These are phyloP conservation scores for Drosophila merina DNA, from an alignment of 2,888 invertebrate genomes.

Conservation along the genomic window DNA sequence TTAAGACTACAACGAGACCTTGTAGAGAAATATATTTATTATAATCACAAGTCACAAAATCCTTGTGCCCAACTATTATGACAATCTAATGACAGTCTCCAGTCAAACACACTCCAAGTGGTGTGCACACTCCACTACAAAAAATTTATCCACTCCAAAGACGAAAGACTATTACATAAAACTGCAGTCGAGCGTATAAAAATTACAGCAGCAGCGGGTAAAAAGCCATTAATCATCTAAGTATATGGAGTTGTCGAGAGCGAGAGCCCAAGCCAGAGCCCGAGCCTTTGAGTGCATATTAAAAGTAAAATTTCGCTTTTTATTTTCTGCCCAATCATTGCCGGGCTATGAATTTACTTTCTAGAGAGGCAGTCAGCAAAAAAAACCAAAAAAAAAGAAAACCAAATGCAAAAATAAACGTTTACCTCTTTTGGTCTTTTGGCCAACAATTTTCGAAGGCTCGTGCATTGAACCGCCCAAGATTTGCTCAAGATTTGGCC, in stretches of 20 bases:
- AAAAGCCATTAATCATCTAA: conserved; percentile 52
- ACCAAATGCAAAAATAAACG: not conserved
- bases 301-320: conserved; percentile 31
- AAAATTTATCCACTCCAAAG: conserved; percentile 3
- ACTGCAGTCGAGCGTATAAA: conserved; percentile 25
- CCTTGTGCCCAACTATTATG: conserved; percentile 15
- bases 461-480: conserved; percentile 66
- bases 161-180: conserved; percentile 38
- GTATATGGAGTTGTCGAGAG: conserved; percentile 22
- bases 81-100: conserved; percentile 38
- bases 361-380: conserved; percentile 32
- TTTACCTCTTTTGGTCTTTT: conserved; percentile 14
- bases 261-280: conserved; percentile 7
- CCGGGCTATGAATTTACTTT: conserved; percentile 60
- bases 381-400: not conserved
- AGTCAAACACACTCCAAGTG: conserved; percentile 15
- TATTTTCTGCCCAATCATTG: conserved; percentile 53
- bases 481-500: conserved; percentile 27
- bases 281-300: conserved; percentile 27
- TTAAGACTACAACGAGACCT: not conserved
- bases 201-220: conserved; percentile 27
- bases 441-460: not conserved
- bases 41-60: not conserved
- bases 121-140: conserved; percentile 2
- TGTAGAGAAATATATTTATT: not conserved